Base-by-base conservation (phyloP, 2,888 invertebrate species). In the Phasia obesa region DNA sequence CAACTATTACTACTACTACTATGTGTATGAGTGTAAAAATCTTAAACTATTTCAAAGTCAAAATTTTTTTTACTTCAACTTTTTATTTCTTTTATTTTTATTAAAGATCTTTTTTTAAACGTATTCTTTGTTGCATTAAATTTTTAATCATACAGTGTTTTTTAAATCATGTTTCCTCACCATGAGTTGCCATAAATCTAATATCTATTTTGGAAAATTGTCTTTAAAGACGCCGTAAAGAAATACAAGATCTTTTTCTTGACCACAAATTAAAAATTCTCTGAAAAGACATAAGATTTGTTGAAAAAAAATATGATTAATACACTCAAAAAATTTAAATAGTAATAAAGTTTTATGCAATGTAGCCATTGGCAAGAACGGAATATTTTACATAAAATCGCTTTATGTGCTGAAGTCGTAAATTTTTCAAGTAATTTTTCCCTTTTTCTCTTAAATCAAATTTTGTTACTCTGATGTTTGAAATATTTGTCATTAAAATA, bases 131-230 rank as follows among this genome's bases (percentile, higher is more conserved):
- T 67, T 38, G 17, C 19, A 65, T 80, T 31, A 65, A 23, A 59
- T 47, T 47, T 74, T 78, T 79, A 83, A 83, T 83, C 75, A 76
- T 71, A 76, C 67, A 67, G 83, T 83, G 83, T 79, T 57, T 71
- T 70, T 35, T 59, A 55, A 83, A 71, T 83, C 86, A 86, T 84
- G 84, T 86, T 84, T 86, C 85, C 85, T 84, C 85, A 85, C 87
- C 86, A 86, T 83, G 86, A 86, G 81, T 83, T 85, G 86, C 86
- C 85, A 86, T 87, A 87, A 87, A 86, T 86, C 86, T 85, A 83
- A 85, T 85, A 86, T 78, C 69, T 70, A 81, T 81, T 79, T 49
- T 64, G 51, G 5, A 25, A 55, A 55, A 64, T 64, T 53, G 42
- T 60, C 53, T 70, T 64, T 31, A 55, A 77, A 70, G 35, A 47